Percentiles rank a stretch among this genome's conserved stretches.
These are phyloP conservation scores for Heliconius himera DNA, from an alignment of 1,140 invertebrate species.

Conservation along the genomic window DNA sequence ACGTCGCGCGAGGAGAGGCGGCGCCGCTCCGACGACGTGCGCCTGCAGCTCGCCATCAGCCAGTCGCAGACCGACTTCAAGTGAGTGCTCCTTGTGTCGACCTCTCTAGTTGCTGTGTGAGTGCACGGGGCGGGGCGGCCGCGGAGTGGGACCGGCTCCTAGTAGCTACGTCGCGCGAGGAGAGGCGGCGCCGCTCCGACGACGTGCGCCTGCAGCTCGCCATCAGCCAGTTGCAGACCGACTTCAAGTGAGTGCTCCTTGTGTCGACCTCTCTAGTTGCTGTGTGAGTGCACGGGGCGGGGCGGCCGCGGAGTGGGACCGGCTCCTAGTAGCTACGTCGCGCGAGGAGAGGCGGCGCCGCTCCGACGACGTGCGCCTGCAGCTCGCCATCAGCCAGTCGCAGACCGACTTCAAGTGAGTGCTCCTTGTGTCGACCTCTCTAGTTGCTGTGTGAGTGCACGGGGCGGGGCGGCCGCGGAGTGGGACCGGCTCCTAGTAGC, in stretches of 20 bases:
- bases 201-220: conserved; percentile 96
- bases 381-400: conserved; percentile 84
- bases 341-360: conserved; percentile 96
- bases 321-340: background rate
- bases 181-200: conserved; percentile 95
- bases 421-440: background rate
- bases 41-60: conserved; percentile 90
- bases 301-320: no score
- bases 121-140: no score
- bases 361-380: conserved; percentile 96
- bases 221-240: conserved; percentile 52
- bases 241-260: conserved; percentile 39
- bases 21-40: conserved; percentile 95
- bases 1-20: conserved; percentile 94
- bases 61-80: conserved; percentile 53
- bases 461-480: no score
- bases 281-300: no score
- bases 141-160: no score
- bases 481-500: no score
- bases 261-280: background rate
- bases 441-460: no score
- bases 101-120: no score
- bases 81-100: conserved; percentile 12
- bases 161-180: conserved; percentile 86
- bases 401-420: conserved; percentile 50